Conservation (phyloP, 2,888 invertebrate species). For the Spodoptera littoralis region DNA sequence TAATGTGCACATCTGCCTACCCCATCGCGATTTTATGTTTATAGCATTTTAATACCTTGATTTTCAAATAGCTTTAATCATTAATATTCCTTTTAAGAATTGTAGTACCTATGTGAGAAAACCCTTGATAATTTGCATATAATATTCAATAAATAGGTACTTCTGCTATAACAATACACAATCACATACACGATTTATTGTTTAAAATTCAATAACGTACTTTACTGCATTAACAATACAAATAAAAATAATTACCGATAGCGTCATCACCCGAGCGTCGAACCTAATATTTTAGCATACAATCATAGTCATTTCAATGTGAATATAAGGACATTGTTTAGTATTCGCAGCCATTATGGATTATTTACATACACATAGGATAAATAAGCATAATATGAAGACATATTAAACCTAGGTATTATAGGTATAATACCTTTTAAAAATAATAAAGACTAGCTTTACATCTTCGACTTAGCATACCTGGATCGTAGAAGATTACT, state of each 20-base stretch:
- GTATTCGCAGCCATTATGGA: constrained; percentile 57
- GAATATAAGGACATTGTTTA: constrained; percentile 62
- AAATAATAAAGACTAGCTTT: constrained; percentile 6
- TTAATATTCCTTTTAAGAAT: no score
- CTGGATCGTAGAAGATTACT: no score
- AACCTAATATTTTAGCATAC: constrained; percentile 68
- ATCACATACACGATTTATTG: not conserved
- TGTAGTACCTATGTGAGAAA: no score
- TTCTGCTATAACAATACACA: no score
- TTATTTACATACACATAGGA: constrained; percentile 60
- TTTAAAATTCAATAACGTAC: constrained; percentile 20
- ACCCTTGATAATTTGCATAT: no score
- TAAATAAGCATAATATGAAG: constrained; percentile 60
- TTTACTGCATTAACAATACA: constrained; percentile 13
- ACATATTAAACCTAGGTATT: constrained; percentile 21
- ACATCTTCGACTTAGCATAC: no score
- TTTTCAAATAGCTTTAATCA: no score
- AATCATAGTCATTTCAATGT: constrained; percentile 64
- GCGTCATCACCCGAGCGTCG: constrained; percentile 55
- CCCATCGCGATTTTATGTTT: no score
- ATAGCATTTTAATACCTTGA: no score
- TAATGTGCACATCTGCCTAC: no score
- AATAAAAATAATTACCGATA: constrained; percentile 49
- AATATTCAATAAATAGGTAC: no score
- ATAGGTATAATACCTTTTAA: constrained; percentile 34